Evolutionary conservation across 2,888 invertebrate genomes (phyloP).

Genomic region (Drosophila bunnanda): DNA sequence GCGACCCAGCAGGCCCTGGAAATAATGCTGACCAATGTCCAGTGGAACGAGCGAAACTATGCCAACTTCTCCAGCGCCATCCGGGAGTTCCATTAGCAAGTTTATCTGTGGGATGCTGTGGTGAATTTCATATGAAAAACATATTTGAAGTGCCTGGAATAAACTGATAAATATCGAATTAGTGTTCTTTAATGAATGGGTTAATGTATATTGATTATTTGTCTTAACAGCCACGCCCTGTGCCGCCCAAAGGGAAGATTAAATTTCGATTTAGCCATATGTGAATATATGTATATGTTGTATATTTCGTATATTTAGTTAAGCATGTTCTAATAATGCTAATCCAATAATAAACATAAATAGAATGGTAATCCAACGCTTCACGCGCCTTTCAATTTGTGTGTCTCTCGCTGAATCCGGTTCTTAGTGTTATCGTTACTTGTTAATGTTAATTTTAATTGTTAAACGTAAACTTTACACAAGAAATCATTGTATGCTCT

Average conservation of each 20-base stretch:
- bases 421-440: conserved; percentile 42
- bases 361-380: conserved; percentile 65
- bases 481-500: conserved; percentile 58
- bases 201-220: no score
- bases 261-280: conserved; percentile 10
- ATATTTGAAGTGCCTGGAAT: background rate
- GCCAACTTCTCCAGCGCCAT: conserved; percentile 28
- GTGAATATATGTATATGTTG: conserved; percentile 60
- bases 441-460: conserved; percentile 12
- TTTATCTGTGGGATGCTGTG: no score
- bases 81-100: background rate
- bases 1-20: conserved; percentile 91
- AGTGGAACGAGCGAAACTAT: conserved; percentile 88
- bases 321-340: conserved; percentile 78
- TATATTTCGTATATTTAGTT: conserved; percentile 80
- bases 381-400: conserved; percentile 42
- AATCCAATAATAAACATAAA: conserved; percentile 68
- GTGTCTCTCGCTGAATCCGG: conserved; percentile 37
- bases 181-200: background rate
- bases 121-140: no score
- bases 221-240: no score
- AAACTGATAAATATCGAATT: background rate
- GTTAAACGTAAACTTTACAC: conserved; percentile 51
- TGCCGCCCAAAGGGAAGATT: background rate
- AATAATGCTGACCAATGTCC: conserved; percentile 89